Evolutionary conservation across 2,113 vertebrate genomes (phyloP).

Genomic region (Garra rufa): DNA sequence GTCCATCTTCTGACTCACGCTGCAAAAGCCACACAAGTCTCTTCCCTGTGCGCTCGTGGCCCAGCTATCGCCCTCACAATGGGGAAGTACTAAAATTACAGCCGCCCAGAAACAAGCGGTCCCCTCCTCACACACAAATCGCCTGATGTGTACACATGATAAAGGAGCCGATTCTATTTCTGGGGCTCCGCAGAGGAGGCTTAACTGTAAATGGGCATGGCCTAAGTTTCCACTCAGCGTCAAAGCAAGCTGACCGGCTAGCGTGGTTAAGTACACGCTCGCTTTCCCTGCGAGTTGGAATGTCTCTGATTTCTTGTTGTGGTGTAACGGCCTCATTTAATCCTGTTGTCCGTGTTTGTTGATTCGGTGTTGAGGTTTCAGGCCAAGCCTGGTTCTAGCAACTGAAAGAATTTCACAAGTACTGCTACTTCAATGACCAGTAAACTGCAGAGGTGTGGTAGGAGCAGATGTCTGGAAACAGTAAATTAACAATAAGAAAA

Average conservation of each 20-base stretch:
- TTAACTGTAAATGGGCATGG: slow-evolving; percentile 53
- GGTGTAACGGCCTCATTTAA: slow-evolving; percentile 71
- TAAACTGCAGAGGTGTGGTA: slow-evolving; percentile 32
- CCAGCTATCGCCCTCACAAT: slow-evolving; percentile 47
- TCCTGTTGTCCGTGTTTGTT: slow-evolving; percentile 17
- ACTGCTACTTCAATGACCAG: background rate
- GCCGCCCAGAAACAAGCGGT: slow-evolving; percentile 49
- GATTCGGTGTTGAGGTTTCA: slow-evolving; percentile 33
- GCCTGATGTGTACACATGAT: slow-evolving; percentile 71
- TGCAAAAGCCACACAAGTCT: slow-evolving; percentile 30
- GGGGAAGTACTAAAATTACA: slow-evolving; percentile 60
- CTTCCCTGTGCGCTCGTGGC: background rate
- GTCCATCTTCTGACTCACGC: background rate
- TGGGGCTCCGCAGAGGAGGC: slow-evolving; percentile 59
- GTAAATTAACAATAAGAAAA: background rate
- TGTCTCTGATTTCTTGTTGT: slow-evolving; percentile 76
- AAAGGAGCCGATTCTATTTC: slow-evolving; percentile 65
- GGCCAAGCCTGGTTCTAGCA: background rate
- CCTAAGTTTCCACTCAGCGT: slow-evolving; percentile 43
- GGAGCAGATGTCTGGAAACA: background rate
- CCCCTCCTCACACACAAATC: slow-evolving; percentile 42
- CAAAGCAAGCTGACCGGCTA: slow-evolving; percentile 43
- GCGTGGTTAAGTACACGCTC: slow-evolving; percentile 73
- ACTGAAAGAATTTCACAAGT: background rate
- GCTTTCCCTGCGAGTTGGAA: slow-evolving; percentile 64